phyloP scores from a whole-genome alignment of 2,888 invertebrate genomes.

The Tetramorium bicarinatum region DNA sequence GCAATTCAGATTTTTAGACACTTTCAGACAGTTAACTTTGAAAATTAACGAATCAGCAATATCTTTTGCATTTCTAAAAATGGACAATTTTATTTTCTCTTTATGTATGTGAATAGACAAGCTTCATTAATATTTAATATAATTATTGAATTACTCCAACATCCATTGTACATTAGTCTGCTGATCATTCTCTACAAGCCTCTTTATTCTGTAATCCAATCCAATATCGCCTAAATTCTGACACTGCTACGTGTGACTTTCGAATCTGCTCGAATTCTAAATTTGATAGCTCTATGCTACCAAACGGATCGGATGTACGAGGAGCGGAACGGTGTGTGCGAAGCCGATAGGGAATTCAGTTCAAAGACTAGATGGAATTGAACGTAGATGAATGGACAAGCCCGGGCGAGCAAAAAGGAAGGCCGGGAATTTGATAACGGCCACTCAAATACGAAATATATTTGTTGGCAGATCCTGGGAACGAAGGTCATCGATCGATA shows the following conservation, averaged over 20 bases:
- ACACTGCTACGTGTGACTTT: constrained; percentile 5
- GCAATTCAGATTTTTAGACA: neutral
- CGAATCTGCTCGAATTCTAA: constrained; percentile 27
- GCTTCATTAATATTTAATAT: constrained; percentile 2
- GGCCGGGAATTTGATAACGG: neutral
- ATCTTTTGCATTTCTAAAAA: neutral
- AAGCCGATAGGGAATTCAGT: constrained; percentile 36
- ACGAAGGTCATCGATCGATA: constrained; percentile 20
- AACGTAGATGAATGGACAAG: constrained; percentile 34
- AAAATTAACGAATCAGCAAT: constrained; percentile 2
- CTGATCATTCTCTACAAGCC: neutral
- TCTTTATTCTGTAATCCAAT: neutral
- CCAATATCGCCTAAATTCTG: neutral
- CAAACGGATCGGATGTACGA: constrained; percentile 11
- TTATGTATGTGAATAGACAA: neutral
- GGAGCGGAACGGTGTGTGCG: constrained; percentile 16
- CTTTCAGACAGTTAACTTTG: neutral
- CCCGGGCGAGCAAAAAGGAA: constrained; percentile 12
- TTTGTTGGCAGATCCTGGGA: neutral
- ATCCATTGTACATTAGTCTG: neutral
- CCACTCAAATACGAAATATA: constrained; percentile 32
- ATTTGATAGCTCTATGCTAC: constrained; percentile 11
- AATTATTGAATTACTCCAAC: neutral
- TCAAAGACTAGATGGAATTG: constrained; percentile 41
- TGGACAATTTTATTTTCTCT: neutral